Evolutionary conservation across 2,797 vertebrate species (phyloP).

Genomic region (Gouania willdenowi): DNA sequence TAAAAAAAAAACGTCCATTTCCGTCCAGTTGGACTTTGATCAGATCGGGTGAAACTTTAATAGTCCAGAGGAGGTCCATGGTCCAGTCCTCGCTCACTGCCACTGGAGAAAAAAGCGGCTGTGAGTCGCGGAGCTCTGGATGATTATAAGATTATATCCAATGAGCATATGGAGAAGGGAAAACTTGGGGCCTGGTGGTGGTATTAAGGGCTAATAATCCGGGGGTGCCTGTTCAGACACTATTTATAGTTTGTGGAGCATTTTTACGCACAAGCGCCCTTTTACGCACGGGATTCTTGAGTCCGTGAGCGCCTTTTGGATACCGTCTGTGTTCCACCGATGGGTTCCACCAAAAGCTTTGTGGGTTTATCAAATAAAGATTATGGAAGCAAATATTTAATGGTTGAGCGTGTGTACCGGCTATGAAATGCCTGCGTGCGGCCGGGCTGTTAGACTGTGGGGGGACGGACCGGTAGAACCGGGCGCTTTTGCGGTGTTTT

Average conservation of each 20-base stretch:
- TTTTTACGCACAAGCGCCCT: constrained; percentile 47
- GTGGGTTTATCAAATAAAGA: constrained; percentile 44
- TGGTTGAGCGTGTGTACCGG: constrained; percentile 5
- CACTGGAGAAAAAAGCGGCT: constrained; percentile 1
- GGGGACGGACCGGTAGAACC: constrained; percentile 19
- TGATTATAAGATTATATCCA: constrained; percentile 1
- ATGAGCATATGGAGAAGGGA: constrained; percentile 11
- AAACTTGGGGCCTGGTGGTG: constrained; percentile 1
- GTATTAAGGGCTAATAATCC: constrained; percentile 12
- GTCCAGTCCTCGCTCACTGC: not conserved
- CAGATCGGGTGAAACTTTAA: constrained; percentile 47
- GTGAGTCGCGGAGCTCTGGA: not conserved
- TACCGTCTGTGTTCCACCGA: constrained; percentile 2
- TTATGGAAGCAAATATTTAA: constrained; percentile 58
- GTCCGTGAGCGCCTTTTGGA: not conserved
- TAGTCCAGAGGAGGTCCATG: not conserved
- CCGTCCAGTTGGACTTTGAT: constrained; percentile 28
- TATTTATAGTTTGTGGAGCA: constrained; percentile 36
- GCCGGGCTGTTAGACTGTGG: not conserved
- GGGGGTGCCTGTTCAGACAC: constrained; percentile 1
- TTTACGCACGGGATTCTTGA: constrained; percentile 35
- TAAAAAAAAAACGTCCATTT: constrained; percentile 8
- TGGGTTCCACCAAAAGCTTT: constrained; percentile 42
- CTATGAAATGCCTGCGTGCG: not conserved
- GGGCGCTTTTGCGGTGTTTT: constrained; percentile 20